Base-by-base conservation (phyloP, 2,888 invertebrate genomes). In the Hirudinaria manillensis region DNA sequence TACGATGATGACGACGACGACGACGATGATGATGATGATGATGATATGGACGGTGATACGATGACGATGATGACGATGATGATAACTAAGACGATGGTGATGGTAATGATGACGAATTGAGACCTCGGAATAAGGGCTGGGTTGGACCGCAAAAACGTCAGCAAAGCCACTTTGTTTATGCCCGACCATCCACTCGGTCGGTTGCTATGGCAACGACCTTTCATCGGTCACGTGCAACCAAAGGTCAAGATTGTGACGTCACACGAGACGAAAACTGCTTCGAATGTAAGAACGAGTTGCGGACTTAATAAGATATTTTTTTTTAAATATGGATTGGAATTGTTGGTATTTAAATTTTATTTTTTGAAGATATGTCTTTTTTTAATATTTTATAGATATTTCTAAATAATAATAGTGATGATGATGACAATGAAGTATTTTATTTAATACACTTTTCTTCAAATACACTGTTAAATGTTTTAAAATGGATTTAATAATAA, bases 21-120 rank as follows among this genome's bases (percentile, higher is more conserved):
- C 68, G 36, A 36, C n/a, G 1, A 68, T 32, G 68, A 68, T 68
- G 36, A 68, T 34, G 68, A 24, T 32, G 27, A 68, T 34, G 68
- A 32, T 32, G 27, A 68, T n/a, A 32, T 13, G 16, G 21, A 68
- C 21, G 67, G 29, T 67, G 67, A 34, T 10, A 68, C 32, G 36
- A 32, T 19, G 36, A 2, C 36, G 27, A 36, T 13, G 36, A 68
- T 68, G 68, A 68, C 21, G 27, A 68, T 36, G 34, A 36, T 34
- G 27, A 32, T 32, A 27, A 67, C 24, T 4, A 67, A 3, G 13
- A 7, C 34, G 34, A 67, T 32, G 67, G 32, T 32, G 68, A 68
- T 34, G 68, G 32, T 68, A 34, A 68, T 68, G 68, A 68, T 34
- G 32, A 34, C 32, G 21, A 36, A 34, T n/a, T 29, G 10, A 68